A percentile compares a stretch with the other conserved stretches of the same genome.
phyloP scores from a whole-genome alignment of 2,888 invertebrate species.

The Tanypteryx hageni region DNA sequence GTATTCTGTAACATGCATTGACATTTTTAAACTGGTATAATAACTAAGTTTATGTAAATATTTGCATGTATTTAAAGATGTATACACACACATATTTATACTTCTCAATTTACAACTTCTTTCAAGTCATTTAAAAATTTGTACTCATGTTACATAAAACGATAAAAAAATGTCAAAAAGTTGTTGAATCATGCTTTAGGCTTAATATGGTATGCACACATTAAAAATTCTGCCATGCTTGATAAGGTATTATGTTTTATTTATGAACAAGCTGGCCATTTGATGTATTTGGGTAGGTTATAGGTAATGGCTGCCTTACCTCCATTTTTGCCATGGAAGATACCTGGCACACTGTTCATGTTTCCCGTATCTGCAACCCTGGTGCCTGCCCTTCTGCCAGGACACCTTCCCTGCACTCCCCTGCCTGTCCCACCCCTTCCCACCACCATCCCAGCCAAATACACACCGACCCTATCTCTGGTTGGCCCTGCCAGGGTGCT shows the following conservation, averaged over 20 bases:
- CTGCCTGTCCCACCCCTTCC: slow-evolving; percentile 37
- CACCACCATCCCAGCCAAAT: slow-evolving; percentile 58
- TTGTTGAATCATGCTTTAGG: slow-evolving; percentile 68
- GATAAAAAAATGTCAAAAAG: slow-evolving; percentile 71
- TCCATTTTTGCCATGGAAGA: slow-evolving; percentile 76
- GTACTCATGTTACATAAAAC: background rate
- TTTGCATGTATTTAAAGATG: background rate
- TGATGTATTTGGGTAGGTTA: background rate
- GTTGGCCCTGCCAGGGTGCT: slow-evolving; percentile 68
- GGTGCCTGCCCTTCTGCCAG: slow-evolving; percentile 39
- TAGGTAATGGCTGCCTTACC: slow-evolving; percentile 72
- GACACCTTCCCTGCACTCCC: slow-evolving; percentile 50
- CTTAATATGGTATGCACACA: slow-evolving; percentile 73
- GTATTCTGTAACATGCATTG: background rate
- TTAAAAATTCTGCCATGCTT: slow-evolving; percentile 14
- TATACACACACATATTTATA: background rate
- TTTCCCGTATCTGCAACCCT: slow-evolving; percentile 27
- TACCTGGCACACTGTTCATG: slow-evolving; percentile 74
- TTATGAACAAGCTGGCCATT: background rate
- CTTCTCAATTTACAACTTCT: background rate
- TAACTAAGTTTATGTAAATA: background rate
- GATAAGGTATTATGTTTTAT: background rate
- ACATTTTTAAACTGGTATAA: background rate
- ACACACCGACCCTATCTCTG: slow-evolving; percentile 58
- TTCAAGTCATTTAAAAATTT: background rate